Conservation (phyloP, 2,888 invertebrate genomes). For the Byasa hedistus region DNA sequence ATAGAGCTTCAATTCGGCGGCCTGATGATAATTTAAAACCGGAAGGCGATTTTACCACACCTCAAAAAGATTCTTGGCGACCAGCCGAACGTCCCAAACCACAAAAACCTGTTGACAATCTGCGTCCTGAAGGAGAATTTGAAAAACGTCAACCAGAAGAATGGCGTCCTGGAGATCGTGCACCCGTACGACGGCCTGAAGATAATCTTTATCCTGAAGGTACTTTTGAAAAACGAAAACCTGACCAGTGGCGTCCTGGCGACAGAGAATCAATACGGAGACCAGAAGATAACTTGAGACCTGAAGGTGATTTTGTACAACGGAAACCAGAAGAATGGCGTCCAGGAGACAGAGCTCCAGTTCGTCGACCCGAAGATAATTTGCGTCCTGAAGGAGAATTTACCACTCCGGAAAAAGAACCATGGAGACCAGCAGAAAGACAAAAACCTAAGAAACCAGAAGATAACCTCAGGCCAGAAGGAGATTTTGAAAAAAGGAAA, state of each 20-base stretch:
- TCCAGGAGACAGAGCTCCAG: constrained; percentile 59
- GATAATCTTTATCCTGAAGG: constrained; percentile 82
- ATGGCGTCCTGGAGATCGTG: constrained; percentile 59
- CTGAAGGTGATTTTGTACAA: constrained; percentile 46
- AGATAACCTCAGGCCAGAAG: constrained; percentile 82
- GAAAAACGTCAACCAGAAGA: constrained; percentile 70
- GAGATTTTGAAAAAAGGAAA: constrained; percentile 69
- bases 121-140: constrained; percentile 81
- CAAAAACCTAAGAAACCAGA: constrained; percentile 62
- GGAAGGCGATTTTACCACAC: constrained; percentile 71
- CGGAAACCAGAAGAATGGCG: constrained; percentile 59
- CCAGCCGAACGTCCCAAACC: constrained; percentile 60
- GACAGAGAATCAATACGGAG: constrained; percentile 64
- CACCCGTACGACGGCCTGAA: constrained; percentile 55
- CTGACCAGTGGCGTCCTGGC: constrained; percentile 71
- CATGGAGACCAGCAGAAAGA: constrained; percentile 61
- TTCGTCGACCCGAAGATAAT: constrained; percentile 73
- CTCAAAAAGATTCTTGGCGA: constrained; percentile 59
- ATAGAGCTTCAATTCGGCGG: constrained; percentile 52
- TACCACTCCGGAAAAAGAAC: constrained; percentile 63
- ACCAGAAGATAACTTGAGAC: constrained; percentile 74
- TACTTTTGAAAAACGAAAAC: constrained; percentile 68
- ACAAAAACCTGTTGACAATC: constrained; percentile 61
- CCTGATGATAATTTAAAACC: constrained; percentile 78
- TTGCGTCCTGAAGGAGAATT: constrained; percentile 76